These are phyloP conservation scores for Drosophila emarginata DNA, from an alignment of 2,888 invertebrate genomes.

Conservation along the genomic window DNA sequence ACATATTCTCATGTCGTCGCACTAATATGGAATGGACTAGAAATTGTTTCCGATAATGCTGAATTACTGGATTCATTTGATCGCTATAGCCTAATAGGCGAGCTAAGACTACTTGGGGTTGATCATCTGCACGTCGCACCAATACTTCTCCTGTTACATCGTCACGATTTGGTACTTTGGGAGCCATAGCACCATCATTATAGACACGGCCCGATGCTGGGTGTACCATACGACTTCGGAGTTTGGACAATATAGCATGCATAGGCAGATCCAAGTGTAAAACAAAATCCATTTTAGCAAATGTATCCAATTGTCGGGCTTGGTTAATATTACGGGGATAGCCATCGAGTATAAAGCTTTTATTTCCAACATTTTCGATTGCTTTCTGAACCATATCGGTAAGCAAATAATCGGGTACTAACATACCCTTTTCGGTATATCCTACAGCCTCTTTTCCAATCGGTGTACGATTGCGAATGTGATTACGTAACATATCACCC, in stretches of 20 bases:
- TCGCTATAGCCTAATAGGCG: slow-evolving; percentile 21
- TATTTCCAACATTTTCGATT: background rate
- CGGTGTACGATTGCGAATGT: slow-evolving; percentile 21
- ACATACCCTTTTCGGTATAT: slow-evolving; percentile 11
- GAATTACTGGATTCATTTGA: slow-evolving; percentile 32
- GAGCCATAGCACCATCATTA: slow-evolving; percentile 26
- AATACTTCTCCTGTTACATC: slow-evolving; percentile 47
- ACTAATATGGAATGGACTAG: slow-evolving; percentile 32
- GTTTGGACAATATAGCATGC: slow-evolving; percentile 15
- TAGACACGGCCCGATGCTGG: slow-evolving; percentile 47
- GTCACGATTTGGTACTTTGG: slow-evolving; percentile 22
- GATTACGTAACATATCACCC: slow-evolving; percentile 46
- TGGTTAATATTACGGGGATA: slow-evolving; percentile 44
- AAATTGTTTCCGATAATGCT: slow-evolving; percentile 22
- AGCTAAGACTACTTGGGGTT: slow-evolving; percentile 14
- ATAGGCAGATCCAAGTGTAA: slow-evolving; percentile 30
- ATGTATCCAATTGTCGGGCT: slow-evolving; percentile 19
- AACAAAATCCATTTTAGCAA: slow-evolving; percentile 25
- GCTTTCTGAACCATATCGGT: slow-evolving; percentile 23
- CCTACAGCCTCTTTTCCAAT: slow-evolving; percentile 32
- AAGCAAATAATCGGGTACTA: slow-evolving; percentile 47
- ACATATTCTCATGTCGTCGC: slow-evolving; percentile 25
- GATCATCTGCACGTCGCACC: slow-evolving; percentile 38
- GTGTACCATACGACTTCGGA: slow-evolving; percentile 37
- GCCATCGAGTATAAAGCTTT: slow-evolving; percentile 44